Evolutionary conservation across 2,888 invertebrate species (phyloP), one percentile per base, ranked within the genome.

Genomic region (Xestia c-nigrum): DNA sequence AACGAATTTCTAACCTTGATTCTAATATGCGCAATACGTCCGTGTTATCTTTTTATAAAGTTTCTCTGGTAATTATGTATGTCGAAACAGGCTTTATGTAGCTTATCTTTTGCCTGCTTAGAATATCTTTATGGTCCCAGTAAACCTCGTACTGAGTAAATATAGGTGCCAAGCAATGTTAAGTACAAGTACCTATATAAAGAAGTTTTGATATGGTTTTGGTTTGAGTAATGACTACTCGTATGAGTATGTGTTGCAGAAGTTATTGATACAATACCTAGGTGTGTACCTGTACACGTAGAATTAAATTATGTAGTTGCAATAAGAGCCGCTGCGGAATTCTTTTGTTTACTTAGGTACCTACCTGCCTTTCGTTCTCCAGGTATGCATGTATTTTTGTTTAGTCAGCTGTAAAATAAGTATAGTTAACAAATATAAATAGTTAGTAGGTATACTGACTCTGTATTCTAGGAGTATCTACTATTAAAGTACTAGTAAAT

Each of bases 81-180:
- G 52, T 64, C 50, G 5, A 5, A 65, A 38, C 59, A 78, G 43
- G 61, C 55, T 69, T 69, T 55, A 61, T 52, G 61, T 16, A 50
- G 82, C 80, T 84, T 84, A 84, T 85, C 85, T 79, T 69, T 76
- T 50, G 43, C 43, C 47, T 72, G 59, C 72, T 70, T 63, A 64
- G 21, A 61, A 67, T 84, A 74, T 83, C 81, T 83, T 84, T 80
- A 84, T 43, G 46, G 68, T 61, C 21, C 31, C 72, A 50, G 47
- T 81, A 72, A 68, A 72, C 71, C 55, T 59, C 4, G 57, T n/a
- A 31, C 63, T 68, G 40, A 40, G 59, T 40, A 83, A 83, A 73
- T 55, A 61, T 55, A 68, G 59, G 59, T 31, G 31, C 12, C n/a
- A 14, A 24, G 21, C 9, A 47, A 47, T 19, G 24, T 38, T 57